A percentile compares a stretch with the other conserved stretches of the same genome.
These are phyloP conservation scores for Helleia helle DNA, from an alignment of 2,888 invertebrate genomes.

Conservation along the genomic window DNA sequence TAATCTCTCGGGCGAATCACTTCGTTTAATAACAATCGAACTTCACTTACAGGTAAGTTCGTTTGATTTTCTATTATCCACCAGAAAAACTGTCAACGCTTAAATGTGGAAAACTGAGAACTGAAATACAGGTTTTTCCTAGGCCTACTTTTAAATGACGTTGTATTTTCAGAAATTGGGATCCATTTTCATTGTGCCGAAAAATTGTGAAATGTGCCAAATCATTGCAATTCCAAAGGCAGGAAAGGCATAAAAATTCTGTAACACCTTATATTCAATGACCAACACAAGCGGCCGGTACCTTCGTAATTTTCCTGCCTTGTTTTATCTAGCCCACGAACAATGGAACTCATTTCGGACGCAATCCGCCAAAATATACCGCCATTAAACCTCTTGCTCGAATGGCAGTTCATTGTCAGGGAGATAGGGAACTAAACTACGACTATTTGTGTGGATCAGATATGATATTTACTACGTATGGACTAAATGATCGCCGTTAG, in stretches of 20 bases:
- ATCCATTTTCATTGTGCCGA: not conserved
- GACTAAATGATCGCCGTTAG: no score
- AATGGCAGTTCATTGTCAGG: slow-evolving; percentile 17
- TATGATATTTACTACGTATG: slow-evolving; percentile 11
- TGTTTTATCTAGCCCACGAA: slow-evolving; percentile 53
- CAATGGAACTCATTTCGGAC: slow-evolving; percentile 61
- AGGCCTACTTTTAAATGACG: not conserved
- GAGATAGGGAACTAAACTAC: slow-evolving; percentile 20
- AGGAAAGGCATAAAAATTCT: slow-evolving; percentile 41
- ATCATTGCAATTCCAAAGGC: slow-evolving; percentile 14
- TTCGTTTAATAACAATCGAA: no score
- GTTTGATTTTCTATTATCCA: no score
- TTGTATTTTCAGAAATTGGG: not conserved
- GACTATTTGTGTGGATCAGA: slow-evolving; percentile 21
- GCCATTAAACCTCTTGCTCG: slow-evolving; percentile 44
- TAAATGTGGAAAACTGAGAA: no score
- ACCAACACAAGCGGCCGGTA: slow-evolving; percentile 42
- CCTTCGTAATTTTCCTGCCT: slow-evolving; percentile 64
- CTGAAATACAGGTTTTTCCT: no score
- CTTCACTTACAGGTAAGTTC: no score
- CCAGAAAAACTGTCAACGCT: no score
- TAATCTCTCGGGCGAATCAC: no score
- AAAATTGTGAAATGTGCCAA: slow-evolving; percentile 12
- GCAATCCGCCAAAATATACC: slow-evolving; percentile 50
- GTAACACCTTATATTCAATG: slow-evolving; percentile 46